These are phyloP conservation scores for Ostrea denselamellosa DNA, from an alignment of 1,140 invertebrate genomes.

Conservation along the genomic window DNA sequence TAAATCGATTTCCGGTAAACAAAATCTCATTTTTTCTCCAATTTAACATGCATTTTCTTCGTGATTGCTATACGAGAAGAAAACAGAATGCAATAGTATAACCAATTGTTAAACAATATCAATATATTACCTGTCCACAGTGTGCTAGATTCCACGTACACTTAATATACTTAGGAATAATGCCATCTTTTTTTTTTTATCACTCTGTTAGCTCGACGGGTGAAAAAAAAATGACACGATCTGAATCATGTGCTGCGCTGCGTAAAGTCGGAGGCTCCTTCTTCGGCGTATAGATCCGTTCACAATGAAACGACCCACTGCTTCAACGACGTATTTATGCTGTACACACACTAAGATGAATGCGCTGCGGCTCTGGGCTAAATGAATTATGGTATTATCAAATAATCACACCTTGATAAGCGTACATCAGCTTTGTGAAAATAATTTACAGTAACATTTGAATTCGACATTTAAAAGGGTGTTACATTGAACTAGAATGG, in stretches of 20 bases:
- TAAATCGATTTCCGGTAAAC: no score
- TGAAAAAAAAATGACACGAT: not conserved
- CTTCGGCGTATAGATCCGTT: not conserved
- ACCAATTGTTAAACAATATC: not conserved
- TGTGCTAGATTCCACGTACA: not conserved
- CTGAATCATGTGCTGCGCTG: not conserved
- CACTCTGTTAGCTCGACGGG: not conserved
- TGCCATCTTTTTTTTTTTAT: not conserved
- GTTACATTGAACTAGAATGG: no score
- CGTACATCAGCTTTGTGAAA: not conserved
- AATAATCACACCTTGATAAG: not conserved
- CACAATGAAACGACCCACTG: not conserved
- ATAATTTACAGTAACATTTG: not conserved
- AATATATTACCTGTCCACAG: not conserved
- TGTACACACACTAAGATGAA: not conserved
- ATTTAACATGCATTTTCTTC: no score
- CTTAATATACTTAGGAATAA: not conserved
- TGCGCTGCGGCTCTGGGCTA: not conserved
- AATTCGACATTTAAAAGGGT: no score
- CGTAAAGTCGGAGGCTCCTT: not conserved
- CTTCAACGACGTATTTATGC: not conserved
- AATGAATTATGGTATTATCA: not conserved
- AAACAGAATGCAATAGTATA: no score
- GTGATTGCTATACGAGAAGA: no score
- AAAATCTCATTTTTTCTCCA: no score